Evolutionary conservation across 2,113 vertebrate species (phyloP).

Genomic region (Gracilinanus agilis): DNA sequence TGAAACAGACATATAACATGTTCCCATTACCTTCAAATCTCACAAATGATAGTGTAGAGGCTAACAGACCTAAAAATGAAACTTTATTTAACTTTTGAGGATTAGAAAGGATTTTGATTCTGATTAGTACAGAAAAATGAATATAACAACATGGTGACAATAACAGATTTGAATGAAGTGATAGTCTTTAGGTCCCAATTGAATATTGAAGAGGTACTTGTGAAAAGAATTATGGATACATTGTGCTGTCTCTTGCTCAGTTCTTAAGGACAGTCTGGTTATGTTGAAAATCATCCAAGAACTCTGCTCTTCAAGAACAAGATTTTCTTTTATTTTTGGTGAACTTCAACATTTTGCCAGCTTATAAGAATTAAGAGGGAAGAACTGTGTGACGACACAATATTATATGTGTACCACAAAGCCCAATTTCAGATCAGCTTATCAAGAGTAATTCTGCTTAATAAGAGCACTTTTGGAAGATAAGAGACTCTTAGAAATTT

Average conservation of each 20-base stretch:
- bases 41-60: conserved; percentile 44
- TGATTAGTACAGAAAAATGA: conserved; percentile 33
- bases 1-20: conserved; percentile 21
- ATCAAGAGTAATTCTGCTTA: conserved; percentile 35
- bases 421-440: conserved; percentile 8
- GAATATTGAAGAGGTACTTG: background rate
- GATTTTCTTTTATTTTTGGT: conserved; percentile 25
- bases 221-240: background rate
- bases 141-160: background rate
- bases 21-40: background rate
- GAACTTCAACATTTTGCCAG: conserved; percentile 60
- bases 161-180: background rate
- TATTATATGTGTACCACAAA: background rate
- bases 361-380: conserved; percentile 36
- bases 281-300: conserved; percentile 52
- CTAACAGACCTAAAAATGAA: background rate
- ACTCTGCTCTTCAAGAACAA: conserved; percentile 44
- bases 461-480: conserved; percentile 14
- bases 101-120: conserved; percentile 41
- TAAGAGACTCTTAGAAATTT: background rate
- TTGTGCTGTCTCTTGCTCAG: background rate
- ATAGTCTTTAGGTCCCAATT: background rate
- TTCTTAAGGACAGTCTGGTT: background rate
- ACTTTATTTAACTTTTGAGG: conserved; percentile 9
- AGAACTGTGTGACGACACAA: conserved; percentile 12